Percentiles rank a stretch among this genome's conserved stretches.
phyloP scores from a whole-genome alignment of 35 echinoderm and acorn worm species.

The Patiria miniata region DNA sequence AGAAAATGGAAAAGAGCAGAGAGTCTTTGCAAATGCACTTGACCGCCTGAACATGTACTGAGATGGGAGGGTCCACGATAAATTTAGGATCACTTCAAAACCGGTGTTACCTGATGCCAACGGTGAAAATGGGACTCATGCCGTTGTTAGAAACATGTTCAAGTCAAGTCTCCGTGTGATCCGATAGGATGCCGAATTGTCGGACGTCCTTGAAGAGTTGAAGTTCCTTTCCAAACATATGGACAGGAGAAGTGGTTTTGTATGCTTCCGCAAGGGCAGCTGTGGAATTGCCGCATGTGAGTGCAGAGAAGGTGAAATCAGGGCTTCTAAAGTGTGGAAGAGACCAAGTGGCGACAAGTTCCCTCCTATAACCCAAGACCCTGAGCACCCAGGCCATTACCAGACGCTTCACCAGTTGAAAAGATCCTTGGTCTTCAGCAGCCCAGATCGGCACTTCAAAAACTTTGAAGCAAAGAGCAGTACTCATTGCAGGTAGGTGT shows the following conservation, averaged over 20 bases:
- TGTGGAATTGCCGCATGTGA: background rate
- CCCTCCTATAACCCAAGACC: background rate
- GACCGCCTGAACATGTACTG: background rate
- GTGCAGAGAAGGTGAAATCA: background rate
- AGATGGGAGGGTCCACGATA: background rate
- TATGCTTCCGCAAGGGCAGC: background rate
- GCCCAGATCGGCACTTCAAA: background rate
- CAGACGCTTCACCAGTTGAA: background rate
- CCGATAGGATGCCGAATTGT: background rate
- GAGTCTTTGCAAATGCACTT: background rate
- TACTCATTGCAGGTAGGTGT: background rate
- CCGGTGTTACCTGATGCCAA: background rate
- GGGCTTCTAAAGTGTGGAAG: background rate
- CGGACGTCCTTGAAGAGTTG: background rate
- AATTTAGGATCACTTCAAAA: background rate
- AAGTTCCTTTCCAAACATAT: conserved; percentile 1
- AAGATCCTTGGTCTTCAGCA: background rate
- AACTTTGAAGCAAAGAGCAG: background rate
- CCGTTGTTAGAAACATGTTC: background rate
- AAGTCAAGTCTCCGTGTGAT: background rate
- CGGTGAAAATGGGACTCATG: background rate
- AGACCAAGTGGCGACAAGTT: background rate
- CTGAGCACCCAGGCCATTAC: background rate
- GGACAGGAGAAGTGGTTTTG: background rate
- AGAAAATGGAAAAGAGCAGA: background rate